Evolutionary conservation across 1,140 invertebrate species (phyloP).

Genomic region (Meteorus sp.): DNA sequence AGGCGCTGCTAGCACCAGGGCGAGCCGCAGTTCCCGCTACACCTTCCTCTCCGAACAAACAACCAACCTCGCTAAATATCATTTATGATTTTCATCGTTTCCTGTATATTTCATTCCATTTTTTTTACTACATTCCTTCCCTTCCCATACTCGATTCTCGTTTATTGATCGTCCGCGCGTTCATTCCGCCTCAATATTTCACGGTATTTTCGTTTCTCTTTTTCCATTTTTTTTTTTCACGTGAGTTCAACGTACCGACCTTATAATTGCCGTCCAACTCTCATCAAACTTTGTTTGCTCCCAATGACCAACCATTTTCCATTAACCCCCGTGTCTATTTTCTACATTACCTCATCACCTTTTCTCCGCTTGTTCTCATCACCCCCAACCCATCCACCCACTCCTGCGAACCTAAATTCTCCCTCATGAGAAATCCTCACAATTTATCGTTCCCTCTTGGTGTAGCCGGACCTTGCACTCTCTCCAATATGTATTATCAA

Average conservation of each 20-base stretch:
- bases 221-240: constrained; percentile 14
- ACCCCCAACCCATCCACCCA: too few species aligned
- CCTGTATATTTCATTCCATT: not conserved
- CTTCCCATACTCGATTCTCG: not conserved
- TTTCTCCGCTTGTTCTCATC: constrained; percentile 19
- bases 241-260: constrained; percentile 18
- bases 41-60: constrained; percentile 40
- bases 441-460: constrained; percentile 43
- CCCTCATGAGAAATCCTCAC: constrained; percentile 17
- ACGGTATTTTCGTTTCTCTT: not conserved
- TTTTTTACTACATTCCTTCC: constrained; percentile 5
- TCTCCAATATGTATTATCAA: constrained; percentile 40
- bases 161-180: not conserved
- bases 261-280: constrained; percentile 26
- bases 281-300: constrained; percentile 17
- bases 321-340: constrained; percentile 23
- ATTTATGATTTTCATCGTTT: constrained; percentile 25
- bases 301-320: constrained; percentile 25
- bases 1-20: constrained; percentile 61
- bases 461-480: constrained; percentile 58
- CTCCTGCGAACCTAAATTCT: not conserved
- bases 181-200: not conserved
- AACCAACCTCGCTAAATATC: not conserved
- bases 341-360: constrained; percentile 8
- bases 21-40: constrained; percentile 59